Conservation (phyloP, 2,113 vertebrate genomes). For the Elgaria multicarinata region DNA sequence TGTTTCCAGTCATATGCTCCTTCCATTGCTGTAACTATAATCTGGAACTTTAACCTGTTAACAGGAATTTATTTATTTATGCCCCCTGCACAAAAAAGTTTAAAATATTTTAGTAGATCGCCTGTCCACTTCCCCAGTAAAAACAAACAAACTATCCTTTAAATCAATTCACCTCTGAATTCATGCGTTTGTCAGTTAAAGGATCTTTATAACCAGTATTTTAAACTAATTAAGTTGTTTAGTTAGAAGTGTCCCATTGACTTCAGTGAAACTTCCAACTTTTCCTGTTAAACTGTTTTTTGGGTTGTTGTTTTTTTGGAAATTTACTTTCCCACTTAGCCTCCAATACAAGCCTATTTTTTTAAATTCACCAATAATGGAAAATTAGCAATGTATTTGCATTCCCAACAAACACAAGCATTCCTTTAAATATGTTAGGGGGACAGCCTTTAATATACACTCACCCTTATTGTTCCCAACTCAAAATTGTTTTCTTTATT, state of each 20-base stretch:
- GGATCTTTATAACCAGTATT: not conserved
- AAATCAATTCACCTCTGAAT: not conserved
- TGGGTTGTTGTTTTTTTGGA: too few relatives aligned
- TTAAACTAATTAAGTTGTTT: not conserved
- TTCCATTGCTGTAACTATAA: not conserved
- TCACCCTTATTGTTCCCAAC: not conserved
- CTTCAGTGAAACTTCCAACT: not conserved
- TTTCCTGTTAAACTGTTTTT: not conserved
- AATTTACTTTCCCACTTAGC: not conserved
- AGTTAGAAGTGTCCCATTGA: not conserved
- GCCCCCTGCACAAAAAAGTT: too few relatives aligned
- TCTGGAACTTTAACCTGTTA: slow-evolving; percentile 4
- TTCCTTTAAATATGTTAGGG: not conserved
- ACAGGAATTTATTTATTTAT: not conserved
- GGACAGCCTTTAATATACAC: not conserved
- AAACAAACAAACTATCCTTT: not conserved
- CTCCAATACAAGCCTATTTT: not conserved
- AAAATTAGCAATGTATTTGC: not conserved
- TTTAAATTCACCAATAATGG: not conserved
- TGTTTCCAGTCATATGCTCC: not conserved
- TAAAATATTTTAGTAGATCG: not conserved
- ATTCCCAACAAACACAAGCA: not conserved
- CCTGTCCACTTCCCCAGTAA: not conserved
- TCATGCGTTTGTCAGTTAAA: not conserved
- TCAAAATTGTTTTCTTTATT: not conserved